These are phyloP conservation scores for Hestina assimilis DNA, from an alignment of 1,140 invertebrate genomes.

Conservation along the genomic window DNA sequence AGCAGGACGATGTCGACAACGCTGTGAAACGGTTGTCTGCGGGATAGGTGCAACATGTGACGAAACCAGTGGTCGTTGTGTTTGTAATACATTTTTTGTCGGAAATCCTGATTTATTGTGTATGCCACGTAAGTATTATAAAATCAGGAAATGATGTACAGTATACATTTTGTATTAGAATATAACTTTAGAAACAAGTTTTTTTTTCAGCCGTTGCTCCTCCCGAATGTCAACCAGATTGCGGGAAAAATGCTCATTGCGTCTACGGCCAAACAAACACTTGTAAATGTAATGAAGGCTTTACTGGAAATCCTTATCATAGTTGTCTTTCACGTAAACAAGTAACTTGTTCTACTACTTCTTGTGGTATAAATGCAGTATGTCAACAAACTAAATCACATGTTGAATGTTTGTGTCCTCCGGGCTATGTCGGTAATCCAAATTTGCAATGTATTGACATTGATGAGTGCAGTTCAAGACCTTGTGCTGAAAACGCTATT, in stretches of 20 bases:
- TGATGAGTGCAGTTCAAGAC: constrained; percentile 89
- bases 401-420: constrained; percentile 89
- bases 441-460: constrained; percentile 92
- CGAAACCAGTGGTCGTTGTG: constrained; percentile 87
- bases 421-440: constrained; percentile 91
- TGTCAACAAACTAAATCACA: constrained; percentile 86
- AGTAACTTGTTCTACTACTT: constrained; percentile 84
- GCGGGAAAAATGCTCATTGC: constrained; percentile 91
- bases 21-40: constrained; percentile 91
- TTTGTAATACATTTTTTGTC: constrained; percentile 91
- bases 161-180: not conserved
- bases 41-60: constrained; percentile 89
- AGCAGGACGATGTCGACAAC: constrained; percentile 89
- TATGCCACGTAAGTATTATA: constrained; percentile 89
- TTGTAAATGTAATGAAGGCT: constrained; percentile 91
- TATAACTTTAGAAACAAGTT: constrained; percentile 14
- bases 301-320: constrained; percentile 91
- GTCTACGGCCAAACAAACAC: constrained; percentile 87
- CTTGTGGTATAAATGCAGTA: constrained; percentile 88
- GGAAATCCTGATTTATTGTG: constrained; percentile 93
- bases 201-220: constrained; percentile 83
- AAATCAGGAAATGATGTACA: not conserved
- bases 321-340: constrained; percentile 85
- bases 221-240: constrained; percentile 88
- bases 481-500: constrained; percentile 90